A percentile compares a stretch with the other conserved stretches of the same genome.
phyloP scores from a whole-genome alignment of 2,888 invertebrate genomes.

The Lithophane semibrunnea region DNA sequence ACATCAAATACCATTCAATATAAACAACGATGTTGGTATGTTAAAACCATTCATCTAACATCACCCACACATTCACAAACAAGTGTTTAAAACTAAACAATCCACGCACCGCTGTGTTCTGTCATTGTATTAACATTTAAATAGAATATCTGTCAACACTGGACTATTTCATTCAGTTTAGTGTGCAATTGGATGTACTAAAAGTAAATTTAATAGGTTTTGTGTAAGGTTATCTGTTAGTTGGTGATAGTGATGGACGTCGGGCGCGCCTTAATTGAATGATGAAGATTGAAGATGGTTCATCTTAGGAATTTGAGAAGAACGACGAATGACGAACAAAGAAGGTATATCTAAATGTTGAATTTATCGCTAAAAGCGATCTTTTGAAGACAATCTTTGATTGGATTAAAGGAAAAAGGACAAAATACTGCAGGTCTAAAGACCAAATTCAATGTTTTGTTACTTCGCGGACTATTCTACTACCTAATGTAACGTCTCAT shows the following conservation, averaged over 20 bases:
- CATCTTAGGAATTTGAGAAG: neutral
- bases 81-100: conserved; percentile 27
- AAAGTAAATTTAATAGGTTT: conserved; percentile 9
- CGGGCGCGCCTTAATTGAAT: conserved; percentile 2
- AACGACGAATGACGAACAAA: too few species aligned
- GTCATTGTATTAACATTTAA: conserved; percentile 32
- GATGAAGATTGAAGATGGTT: conserved; percentile 1
- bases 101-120: neutral
- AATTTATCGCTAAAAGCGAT: neutral
- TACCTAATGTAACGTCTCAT: neutral
- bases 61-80: neutral
- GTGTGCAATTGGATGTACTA: neutral
- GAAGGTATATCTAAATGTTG: neutral
- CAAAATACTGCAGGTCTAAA: neutral
- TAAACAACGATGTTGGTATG: neutral
- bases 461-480: neutral
- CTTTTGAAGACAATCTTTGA: neutral
- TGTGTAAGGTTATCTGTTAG: neutral
- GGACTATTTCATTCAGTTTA: neutral
- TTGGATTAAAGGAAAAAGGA: neutral
- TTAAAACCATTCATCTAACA: neutral
- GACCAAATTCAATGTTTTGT: neutral
- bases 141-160: neutral
- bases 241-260: neutral
- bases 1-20: neutral